A percentile compares a stretch with the other conserved stretches of the same genome.
phyloP scores from a whole-genome alignment of 2,113 vertebrate species.

The Dissostichus mawsoni region DNA sequence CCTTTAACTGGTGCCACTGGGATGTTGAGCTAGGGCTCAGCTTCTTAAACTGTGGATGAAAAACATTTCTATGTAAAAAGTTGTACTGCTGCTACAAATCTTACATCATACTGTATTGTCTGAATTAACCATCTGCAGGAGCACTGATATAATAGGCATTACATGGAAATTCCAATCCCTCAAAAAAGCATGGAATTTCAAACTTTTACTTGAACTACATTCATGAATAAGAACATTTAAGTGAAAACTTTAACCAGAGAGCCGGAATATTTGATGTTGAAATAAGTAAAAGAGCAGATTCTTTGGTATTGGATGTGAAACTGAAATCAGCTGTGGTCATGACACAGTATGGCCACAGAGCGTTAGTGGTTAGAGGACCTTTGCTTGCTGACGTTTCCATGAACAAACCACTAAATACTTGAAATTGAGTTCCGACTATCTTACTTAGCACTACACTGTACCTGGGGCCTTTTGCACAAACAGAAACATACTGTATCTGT shows the following conservation, averaged over 20 bases:
- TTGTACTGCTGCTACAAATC: background rate
- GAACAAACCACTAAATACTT: background rate
- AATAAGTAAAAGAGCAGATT: background rate
- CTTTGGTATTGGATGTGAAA: constrained; percentile 6
- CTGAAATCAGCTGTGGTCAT: background rate
- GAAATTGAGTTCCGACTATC: background rate
- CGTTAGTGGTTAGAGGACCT: background rate
- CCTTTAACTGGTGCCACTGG: background rate
- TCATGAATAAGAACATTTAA: background rate
- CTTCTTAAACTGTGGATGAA: too few relatives aligned
- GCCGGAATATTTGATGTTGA: background rate
- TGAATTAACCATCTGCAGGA: background rate
- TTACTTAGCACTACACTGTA: background rate
- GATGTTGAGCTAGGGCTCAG: background rate
- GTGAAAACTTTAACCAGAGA: background rate
- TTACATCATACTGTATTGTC: background rate
- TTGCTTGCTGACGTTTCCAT: background rate
- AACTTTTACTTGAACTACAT: background rate
- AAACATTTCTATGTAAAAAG: too few relatives aligned
- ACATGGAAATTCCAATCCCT: background rate
- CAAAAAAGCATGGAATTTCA: background rate
- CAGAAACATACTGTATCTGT: background rate
- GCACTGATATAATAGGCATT: background rate
- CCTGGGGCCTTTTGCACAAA: background rate
- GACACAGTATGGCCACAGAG: constrained; percentile 1